A percentile compares a stretch with the other conserved stretches of the same genome.
Evolutionary conservation across 2,888 invertebrate genomes (phyloP).

Genomic region (Halictus quadricinctus): DNA sequence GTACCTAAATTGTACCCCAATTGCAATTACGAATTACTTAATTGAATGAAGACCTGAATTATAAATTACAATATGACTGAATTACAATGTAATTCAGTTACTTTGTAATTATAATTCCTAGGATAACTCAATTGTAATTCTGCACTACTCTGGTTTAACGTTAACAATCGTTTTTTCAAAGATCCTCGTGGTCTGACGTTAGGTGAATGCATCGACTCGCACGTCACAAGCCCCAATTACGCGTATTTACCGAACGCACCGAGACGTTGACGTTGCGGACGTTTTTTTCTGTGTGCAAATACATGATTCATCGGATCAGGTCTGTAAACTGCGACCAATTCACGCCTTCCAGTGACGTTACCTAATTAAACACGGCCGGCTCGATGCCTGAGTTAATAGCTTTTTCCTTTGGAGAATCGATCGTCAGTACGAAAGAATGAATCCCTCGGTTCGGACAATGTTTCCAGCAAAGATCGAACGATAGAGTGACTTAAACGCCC

Average conservation of each 20-base stretch:
- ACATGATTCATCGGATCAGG: not conserved
- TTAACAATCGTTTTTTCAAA: not conserved
- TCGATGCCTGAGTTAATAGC: not conserved
- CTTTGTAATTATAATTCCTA: too few relatives aligned
- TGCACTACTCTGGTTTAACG: too few relatives aligned
- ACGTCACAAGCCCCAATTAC: constrained; percentile 11
- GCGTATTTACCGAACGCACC: constrained; percentile 51
- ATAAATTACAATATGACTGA: too few relatives aligned
- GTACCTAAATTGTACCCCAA: too few relatives aligned
- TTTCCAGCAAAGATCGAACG: not conserved
- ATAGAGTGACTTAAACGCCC: not conserved
- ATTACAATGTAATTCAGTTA: too few relatives aligned
- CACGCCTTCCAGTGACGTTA: not conserved
- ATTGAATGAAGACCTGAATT: too few relatives aligned
- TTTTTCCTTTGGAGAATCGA: not conserved
- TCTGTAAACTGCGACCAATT: not conserved
- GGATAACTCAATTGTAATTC: too few relatives aligned
- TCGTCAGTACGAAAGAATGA: not conserved
- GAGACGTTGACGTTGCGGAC: not conserved
- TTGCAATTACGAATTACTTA: too few relatives aligned
- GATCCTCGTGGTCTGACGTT: not conserved
- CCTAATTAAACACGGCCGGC: not conserved
- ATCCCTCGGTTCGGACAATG: not conserved
- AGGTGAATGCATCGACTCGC: constrained; percentile 43
- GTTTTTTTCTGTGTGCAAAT: not conserved